These are phyloP conservation scores for Garrulus glandarius DNA, from an alignment of 2,797 vertebrate genomes.

Conservation along the genomic window DNA sequence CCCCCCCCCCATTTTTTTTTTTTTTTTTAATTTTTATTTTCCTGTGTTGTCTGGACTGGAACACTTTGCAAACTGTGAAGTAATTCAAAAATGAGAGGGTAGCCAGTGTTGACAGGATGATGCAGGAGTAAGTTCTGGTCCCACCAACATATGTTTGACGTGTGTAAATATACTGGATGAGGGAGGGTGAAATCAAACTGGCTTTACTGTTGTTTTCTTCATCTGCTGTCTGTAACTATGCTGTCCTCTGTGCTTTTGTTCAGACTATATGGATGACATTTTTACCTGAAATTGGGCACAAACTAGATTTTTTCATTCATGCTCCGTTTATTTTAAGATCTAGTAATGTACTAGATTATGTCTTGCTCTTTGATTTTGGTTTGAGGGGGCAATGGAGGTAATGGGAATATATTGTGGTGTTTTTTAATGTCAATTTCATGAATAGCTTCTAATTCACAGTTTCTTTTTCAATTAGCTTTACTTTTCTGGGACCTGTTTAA, in stretches of 20 bases:
- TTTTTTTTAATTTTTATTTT: not conserved
- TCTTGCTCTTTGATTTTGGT: not conserved
- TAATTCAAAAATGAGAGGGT: not conserved
- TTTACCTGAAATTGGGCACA: not conserved
- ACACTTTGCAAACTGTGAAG: not conserved
- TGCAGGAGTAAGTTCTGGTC: not conserved
- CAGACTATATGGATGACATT: not conserved
- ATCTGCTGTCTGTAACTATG: not conserved
- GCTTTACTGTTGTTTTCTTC: not conserved
- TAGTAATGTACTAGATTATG: not conserved
- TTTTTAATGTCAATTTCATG: not conserved
- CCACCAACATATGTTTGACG: not conserved
- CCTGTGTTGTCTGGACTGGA: not conserved
- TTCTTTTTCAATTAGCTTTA: not conserved
- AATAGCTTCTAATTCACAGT: not conserved
- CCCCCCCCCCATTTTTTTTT: too few species aligned
- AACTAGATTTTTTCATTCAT: not conserved
- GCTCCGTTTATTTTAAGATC: not conserved
- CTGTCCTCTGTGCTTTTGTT: not conserved
- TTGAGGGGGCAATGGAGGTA: not conserved
- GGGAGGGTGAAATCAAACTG: not conserved
- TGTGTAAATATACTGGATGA: not conserved
- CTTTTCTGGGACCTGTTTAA: not conserved
- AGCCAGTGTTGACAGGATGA: not conserved
- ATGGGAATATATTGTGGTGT: not conserved